These are phyloP conservation scores for Willowsia nigromaculata DNA, from an alignment of 2,888 invertebrate genomes.

Conservation along the genomic window DNA sequence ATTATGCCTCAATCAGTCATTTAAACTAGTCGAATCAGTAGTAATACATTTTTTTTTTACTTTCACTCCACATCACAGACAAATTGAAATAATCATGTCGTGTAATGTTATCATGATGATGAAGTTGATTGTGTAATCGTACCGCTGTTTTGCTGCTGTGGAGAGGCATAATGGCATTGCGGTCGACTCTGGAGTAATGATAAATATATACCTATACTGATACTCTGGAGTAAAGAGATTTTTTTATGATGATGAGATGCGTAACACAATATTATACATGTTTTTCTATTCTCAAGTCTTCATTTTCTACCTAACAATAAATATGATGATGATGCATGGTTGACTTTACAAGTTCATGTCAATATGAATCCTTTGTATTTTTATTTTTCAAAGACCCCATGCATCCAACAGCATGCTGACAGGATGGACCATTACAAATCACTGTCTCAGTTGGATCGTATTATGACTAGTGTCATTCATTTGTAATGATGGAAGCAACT, in stretches of 20 bases:
- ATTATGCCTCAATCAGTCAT: constrained; percentile 43
- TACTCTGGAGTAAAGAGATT: constrained; percentile 36
- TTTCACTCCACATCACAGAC: constrained; percentile 44
- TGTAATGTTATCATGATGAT: constrained; percentile 68
- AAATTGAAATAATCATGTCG: constrained; percentile 72
- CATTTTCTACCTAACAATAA: constrained; percentile 12
- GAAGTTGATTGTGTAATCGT: constrained; percentile 70
- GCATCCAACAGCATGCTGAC: constrained; percentile 67
- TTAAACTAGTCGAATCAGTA: neutral
- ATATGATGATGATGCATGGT: constrained; percentile 43
- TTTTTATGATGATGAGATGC: neutral
- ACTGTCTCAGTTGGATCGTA: constrained; percentile 42
- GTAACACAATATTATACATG: neutral
- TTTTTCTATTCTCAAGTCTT: neutral
- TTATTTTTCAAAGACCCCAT: constrained; percentile 60
- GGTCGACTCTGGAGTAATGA: constrained; percentile 47
- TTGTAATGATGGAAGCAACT: neutral
- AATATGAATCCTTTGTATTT: constrained; percentile 46
- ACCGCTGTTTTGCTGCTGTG: constrained; percentile 58
- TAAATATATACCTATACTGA: constrained; percentile 41
- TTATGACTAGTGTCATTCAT: constrained; percentile 60
- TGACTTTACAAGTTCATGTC: constrained; percentile 73
- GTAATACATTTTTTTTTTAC: neutral
- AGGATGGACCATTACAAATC: constrained; percentile 70
- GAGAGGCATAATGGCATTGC: constrained; percentile 70